These are phyloP conservation scores for Agrochola macilenta DNA, from an alignment of 2,888 invertebrate genomes.

Conservation along the genomic window DNA sequence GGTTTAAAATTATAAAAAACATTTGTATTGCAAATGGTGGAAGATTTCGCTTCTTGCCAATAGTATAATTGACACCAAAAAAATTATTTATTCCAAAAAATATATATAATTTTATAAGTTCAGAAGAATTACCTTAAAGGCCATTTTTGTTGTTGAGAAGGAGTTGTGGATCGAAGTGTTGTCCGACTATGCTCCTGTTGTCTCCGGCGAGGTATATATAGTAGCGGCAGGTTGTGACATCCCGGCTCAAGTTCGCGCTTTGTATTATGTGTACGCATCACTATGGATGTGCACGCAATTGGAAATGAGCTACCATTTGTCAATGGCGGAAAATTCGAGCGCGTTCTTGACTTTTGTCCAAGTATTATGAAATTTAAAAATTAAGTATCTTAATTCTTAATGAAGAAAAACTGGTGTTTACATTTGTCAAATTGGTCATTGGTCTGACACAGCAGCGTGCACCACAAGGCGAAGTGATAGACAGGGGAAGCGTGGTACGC, in stretches of 20 bases:
- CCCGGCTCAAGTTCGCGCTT: constrained; percentile 83
- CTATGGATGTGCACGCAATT: constrained; percentile 87
- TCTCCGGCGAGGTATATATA: constrained; percentile 84
- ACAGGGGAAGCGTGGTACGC: too few relatives aligned
- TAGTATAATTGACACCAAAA: background rate
- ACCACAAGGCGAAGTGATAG: too few relatives aligned
- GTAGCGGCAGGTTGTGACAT: constrained; percentile 81
- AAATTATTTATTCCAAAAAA: background rate
- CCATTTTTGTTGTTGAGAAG: constrained; percentile 82
- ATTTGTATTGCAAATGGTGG: background rate
- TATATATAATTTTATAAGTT: background rate
- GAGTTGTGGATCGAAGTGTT: constrained; percentile 80
- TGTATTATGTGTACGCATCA: constrained; percentile 86
- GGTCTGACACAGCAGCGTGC: too few relatives aligned
- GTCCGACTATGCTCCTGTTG: constrained; percentile 84
- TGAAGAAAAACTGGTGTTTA: background rate
- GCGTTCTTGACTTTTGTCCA: constrained; percentile 86
- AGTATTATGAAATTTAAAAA: constrained; percentile 78
- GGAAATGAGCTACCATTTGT: constrained; percentile 87
- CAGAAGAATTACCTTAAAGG: constrained; percentile 82
- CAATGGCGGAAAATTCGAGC: constrained; percentile 86
- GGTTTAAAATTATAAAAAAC: background rate
- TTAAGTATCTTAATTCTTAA: background rate
- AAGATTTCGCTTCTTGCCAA: constrained; percentile 7
- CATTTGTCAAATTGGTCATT: background rate